Base-by-base conservation (phyloP, 2,797 vertebrate genomes). In the Oryzias sinensis region DNA sequence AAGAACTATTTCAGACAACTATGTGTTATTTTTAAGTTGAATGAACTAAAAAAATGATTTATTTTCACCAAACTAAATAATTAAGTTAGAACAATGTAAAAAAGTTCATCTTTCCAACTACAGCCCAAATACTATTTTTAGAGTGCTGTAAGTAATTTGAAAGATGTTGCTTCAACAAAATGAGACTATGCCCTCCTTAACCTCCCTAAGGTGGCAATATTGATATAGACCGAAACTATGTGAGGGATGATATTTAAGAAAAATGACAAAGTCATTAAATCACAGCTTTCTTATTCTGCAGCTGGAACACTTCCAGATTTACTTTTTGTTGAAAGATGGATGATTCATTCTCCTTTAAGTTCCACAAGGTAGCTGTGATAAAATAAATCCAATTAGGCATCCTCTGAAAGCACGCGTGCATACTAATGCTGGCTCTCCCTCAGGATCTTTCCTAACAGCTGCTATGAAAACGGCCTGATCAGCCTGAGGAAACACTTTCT, bases 341-440 rank as follows among this genome's bases (percentile, higher is more conserved):
- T 13, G 70, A 77, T 67, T 65, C 81, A 72, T 74, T 65, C 68
- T 58, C 61, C 54, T 70, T 79, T 72, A 73, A 74, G 87, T 79
- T 80, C 62, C 62, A 69, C 50, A 56, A 72, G 57, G 65, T 74
- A 71, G 76, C 69, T 40, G 56, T 82, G 78, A 82, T 85, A 76
- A 79, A 87, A 83, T 83, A 65, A 74, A 81, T 80, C 78, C 73
- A 85, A 83, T 89, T 90, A 88, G 67, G 74, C 62, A 59, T 71
- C 53, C 58, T 74, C 61, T 68, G 59, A 59, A 18, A 63, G 47
- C 73, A 74, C 62, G 44, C 72, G 77, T 81, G 83, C 81, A 85
- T 88, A 77, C 83, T 87, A 86, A 90, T 87, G 77, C 51, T 5
- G 48, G 25, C 24, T 1, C 18, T 82, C 84, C 79, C 80, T 53